Evolutionary conservation across 1,140 invertebrate genomes (phyloP), one percentile per base, ranked within the genome.

Genomic region (Drosophila simulans): DNA sequence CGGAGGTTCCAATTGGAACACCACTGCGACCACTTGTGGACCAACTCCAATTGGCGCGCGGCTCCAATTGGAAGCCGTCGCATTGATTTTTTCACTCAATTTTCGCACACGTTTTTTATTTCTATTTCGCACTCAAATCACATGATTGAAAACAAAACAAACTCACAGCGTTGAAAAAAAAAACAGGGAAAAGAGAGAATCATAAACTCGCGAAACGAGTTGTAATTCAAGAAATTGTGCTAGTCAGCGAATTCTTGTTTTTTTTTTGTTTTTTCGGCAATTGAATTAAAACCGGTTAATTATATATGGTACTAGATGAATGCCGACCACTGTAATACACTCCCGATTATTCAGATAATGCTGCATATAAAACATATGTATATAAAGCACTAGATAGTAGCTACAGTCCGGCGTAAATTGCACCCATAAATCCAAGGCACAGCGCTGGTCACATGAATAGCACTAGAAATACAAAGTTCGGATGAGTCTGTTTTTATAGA

Each of bases 221-320:
- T 72, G 71, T 75, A 75, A 64, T 37, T 34, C 25, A 34, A 12
- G 11, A 54, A 53, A 60, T 60, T 40, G 27, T 15, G 54, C 42
- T 54, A 31, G 1, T 35, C 55, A 58, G 31, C 49, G 31, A 46
- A 46, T 78, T 65, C 79, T 40, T 51, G 48, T 75, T 82, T 31
- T 35, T 51, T 27, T 75, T 17, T 17, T 17, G 17, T 40, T 51
- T 82, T 31, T 77, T 75, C 42, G 70, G 39, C 42, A 60, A 68
- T 57, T 55, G 37, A 62, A 46, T 40, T 48, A 39, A 86, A 84
- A 85, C 81, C 81, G 73, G 81, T 85, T 86, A 65, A 72, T 73
- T 20, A 20, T 12, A 43, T 43, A 20, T 52, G 49, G 31, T 34
- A 48, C 20, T 22, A 22, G 20, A 22, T 22, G 20, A 22, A 17